These are phyloP conservation scores for Onychomys arenicola DNA, from an alignment of 2,797 vertebrate genomes.

Conservation along the genomic window DNA sequence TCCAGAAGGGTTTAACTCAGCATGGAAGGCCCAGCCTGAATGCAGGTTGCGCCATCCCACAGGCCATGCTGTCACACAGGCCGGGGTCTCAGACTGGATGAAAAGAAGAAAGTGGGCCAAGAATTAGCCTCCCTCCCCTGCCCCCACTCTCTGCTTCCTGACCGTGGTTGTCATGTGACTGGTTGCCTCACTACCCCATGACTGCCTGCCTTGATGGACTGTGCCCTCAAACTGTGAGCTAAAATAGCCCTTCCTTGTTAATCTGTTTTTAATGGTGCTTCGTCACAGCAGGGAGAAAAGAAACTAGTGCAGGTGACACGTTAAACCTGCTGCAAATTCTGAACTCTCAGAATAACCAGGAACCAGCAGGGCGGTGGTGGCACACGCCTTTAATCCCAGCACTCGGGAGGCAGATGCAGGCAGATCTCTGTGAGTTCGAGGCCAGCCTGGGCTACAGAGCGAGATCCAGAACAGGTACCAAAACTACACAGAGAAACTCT, in stretches of 20 bases:
- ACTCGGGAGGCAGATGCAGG: too few relatives aligned
- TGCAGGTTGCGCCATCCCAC: too few relatives aligned
- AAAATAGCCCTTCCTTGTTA: not conserved
- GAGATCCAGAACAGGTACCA: too few relatives aligned
- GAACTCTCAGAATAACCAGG: not conserved
- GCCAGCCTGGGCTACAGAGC: too few relatives aligned
- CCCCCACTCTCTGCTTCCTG: not conserved
- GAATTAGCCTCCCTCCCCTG: not conserved
- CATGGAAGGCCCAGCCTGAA: not conserved
- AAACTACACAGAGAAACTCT: too few relatives aligned
- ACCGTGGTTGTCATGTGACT: not conserved
- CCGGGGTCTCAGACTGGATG: not conserved
- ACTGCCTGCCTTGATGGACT: not conserved
- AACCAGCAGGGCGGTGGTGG: too few relatives aligned
- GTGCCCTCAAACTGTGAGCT: not conserved
- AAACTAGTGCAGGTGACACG: not conserved
- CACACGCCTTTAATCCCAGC: too few relatives aligned
- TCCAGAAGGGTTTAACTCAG: too few relatives aligned
- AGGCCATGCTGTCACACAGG: not conserved
- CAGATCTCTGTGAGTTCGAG: too few relatives aligned
- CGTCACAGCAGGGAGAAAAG: not conserved
- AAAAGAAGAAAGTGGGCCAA: not conserved
- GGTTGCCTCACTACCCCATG: not conserved
- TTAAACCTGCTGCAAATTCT: not conserved
- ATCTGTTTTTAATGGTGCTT: not conserved